Percentiles rank a stretch among this genome's conserved stretches.
phyloP scores from a whole-genome alignment of 1,140 invertebrate genomes.

The roundworm (Caenorhabditis elegans) region DNA sequence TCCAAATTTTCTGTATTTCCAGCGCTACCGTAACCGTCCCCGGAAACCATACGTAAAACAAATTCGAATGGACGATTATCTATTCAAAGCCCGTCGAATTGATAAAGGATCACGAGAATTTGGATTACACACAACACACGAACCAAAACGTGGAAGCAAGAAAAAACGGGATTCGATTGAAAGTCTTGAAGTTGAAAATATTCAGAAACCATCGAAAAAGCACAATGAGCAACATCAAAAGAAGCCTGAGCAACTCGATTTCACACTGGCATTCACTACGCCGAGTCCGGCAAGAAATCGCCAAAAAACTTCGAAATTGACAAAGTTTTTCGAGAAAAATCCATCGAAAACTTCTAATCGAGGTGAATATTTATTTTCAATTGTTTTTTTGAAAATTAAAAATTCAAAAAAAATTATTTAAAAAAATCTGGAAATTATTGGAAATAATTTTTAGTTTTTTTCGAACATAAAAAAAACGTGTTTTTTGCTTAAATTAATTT shows the following conservation, averaged over 20 bases:
- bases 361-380: no score
- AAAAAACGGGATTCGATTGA: neutral
- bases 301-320: neutral
- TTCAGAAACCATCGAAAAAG: neutral
- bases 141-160: conserved; percentile 6
- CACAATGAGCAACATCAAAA: neutral
- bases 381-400: no score
- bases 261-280: neutral
- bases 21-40: neutral
- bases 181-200: neutral
- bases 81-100: neutral
- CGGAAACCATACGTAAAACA: neutral
- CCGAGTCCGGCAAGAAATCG: neutral
- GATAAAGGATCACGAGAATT: conserved; percentile 14
- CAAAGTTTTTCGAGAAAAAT: neutral
- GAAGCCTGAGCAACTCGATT: neutral
- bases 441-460: no score
- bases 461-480: no score
- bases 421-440: no score
- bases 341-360: neutral
- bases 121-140: neutral
- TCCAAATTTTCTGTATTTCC: neutral
- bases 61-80: conserved; percentile 18
- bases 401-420: no score
- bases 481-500: no score